These are phyloP conservation scores for Araneus ventricosus DNA, from an alignment of 1,140 invertebrate genomes.

Conservation along the genomic window DNA sequence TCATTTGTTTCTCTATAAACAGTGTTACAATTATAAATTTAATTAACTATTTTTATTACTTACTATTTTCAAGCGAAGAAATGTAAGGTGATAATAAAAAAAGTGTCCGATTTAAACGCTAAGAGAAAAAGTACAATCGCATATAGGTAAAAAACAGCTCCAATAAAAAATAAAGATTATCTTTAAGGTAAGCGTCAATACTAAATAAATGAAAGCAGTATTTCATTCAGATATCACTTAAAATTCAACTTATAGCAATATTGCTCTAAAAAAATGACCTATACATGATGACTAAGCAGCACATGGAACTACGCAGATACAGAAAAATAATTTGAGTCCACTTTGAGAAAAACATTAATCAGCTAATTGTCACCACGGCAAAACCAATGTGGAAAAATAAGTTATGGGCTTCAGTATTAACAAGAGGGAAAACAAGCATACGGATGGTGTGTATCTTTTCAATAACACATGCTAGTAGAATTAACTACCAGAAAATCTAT, in stretches of 20 bases:
- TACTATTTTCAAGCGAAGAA: too few species aligned
- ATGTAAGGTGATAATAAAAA: too few species aligned
- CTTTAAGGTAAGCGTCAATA: too few species aligned
- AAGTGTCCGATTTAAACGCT: too few species aligned
- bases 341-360: background rate
- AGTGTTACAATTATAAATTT: too few species aligned
- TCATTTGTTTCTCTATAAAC: too few species aligned
- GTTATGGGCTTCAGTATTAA: too few species aligned
- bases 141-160: background rate
- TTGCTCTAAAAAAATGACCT: background rate
- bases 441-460: background rate
- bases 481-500: background rate
- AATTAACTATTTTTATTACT: too few species aligned
- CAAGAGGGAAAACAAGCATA: too few species aligned
- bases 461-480: background rate
- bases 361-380: background rate
- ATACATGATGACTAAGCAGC: conserved; percentile 6
- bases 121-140: background rate
- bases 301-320: background rate
- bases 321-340: background rate
- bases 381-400: background rate
- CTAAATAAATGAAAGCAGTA: too few species aligned
- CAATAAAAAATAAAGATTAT: background rate
- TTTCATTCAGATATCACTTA: too few species aligned
- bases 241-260: too few species aligned